These are phyloP conservation scores for Drymodes brunneopygia DNA, from an alignment of 2,113 vertebrate genomes.

Conservation along the genomic window DNA sequence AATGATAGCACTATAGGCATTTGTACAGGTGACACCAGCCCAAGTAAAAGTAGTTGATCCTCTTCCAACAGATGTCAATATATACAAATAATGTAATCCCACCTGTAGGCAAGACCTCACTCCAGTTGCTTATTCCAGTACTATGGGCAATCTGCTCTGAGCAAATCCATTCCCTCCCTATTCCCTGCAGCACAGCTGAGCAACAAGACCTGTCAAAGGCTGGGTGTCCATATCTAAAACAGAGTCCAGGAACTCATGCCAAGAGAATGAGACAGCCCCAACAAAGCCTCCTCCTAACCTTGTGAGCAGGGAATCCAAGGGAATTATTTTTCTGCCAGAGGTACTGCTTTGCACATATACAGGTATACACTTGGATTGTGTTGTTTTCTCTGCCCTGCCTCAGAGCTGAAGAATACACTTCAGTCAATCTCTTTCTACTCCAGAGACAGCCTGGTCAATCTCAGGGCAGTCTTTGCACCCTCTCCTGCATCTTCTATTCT, in stretches of 20 bases:
- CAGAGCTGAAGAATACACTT: neutral
- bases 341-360: neutral
- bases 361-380: neutral
- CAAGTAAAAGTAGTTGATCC: neutral
- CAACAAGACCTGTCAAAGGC: neutral
- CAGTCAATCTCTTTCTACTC: neutral
- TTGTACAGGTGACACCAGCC: neutral
- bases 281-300: neutral
- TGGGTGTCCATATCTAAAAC: neutral
- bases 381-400: neutral
- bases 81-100: neutral
- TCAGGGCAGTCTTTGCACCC: neutral
- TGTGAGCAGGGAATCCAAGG: neutral
- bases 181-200: neutral
- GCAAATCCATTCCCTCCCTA: neutral
- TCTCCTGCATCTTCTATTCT: neutral
- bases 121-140: neutral
- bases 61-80: neutral
- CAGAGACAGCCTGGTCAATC: neutral
- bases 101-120: neutral
- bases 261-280: neutral
- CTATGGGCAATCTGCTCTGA: neutral
- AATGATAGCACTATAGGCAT: neutral
- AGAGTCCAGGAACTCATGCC: neutral
- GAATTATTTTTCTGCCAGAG: neutral